Evolutionary conservation across 1,140 invertebrate genomes (phyloP), one percentile per base, ranked within the genome.

Genomic region (Anastrepha obliqua): DNA sequence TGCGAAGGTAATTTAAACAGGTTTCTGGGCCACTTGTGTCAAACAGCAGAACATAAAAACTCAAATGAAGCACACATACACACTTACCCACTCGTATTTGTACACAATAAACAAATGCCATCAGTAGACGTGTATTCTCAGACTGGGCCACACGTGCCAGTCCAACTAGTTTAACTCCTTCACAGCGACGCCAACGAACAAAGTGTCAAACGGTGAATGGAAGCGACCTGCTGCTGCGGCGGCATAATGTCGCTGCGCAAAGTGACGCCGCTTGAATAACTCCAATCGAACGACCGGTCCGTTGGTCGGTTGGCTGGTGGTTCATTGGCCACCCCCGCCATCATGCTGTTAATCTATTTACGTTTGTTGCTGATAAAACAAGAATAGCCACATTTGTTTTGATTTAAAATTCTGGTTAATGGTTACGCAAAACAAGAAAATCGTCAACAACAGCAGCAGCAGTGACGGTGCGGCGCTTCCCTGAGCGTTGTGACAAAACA

Each of bases 121-220:
- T 13, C 47, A 44, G 39, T 47, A 44, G 29, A n/a, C 17, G 17
- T 17, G 47, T 51, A 55, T 81, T 51, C 74, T 74, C 74, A 7
- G 74, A 47, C 42, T 55, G 74, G 74, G 74, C 51, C 20, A 81
- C 74, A 81, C 74, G 74, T 81, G 74, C 74, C 47, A 55, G 74
- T 81, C 47, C 74, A 81, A 81, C 74, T 81, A 81, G 74, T 81
- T 81, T 81, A 42, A 81, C 74, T 81, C 74, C 74, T 81, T 81
- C 74, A n/a, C 74, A 51, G 47, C 15, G 17, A 81, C 7, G 74
- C 17, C 74, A 29, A 70, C 67, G 15, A 44, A 81, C 47, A 81
- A 81, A 81, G 74, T 81, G 74, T 81, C 74, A 81, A 81, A 81
- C 47, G 74, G 15, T n/a, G 51, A 62, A 62, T 15, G 60, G 4